These are phyloP conservation scores for Microcebus tavaratra DNA, from an alignment of 2,113 vertebrate genomes.

Conservation along the genomic window DNA sequence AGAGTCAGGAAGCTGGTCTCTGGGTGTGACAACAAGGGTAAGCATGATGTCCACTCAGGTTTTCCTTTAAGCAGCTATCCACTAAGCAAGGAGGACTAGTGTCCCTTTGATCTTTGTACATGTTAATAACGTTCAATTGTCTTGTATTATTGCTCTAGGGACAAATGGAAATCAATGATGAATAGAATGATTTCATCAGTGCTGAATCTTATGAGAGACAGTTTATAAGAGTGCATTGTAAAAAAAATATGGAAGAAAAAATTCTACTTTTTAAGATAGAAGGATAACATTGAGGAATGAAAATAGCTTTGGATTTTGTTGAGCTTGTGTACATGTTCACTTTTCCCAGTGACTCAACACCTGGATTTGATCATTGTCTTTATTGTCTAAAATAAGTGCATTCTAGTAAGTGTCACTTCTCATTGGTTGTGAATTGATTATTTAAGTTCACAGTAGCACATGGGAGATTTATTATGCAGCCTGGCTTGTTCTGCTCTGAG, in stretches of 20 bases:
- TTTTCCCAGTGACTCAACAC: constrained; percentile 32
- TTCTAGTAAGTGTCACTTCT: constrained; percentile 53
- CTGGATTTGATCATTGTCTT: constrained; percentile 30
- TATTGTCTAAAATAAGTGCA: constrained; percentile 11
- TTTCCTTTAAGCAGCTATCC: background rate
- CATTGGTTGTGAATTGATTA: constrained; percentile 24
- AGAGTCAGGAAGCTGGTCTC: background rate
- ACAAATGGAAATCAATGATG: background rate
- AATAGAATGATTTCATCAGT: background rate
- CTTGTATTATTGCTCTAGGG: background rate
- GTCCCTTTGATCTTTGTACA: constrained; percentile 35
- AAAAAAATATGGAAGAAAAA: background rate
- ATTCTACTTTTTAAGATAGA: background rate
- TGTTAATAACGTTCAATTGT: background rate
- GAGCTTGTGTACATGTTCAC: background rate
- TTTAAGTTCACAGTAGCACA: rapidly evolving
- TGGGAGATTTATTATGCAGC: background rate
- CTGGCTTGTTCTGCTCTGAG: background rate
- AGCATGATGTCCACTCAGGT: background rate
- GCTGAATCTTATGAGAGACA: background rate
- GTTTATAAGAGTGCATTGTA: background rate
- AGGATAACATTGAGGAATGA: background rate
- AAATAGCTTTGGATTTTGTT: background rate
- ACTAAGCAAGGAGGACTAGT: rapidly evolving
- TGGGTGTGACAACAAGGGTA: constrained; percentile 7